These are phyloP conservation scores for Danionella cerebrum DNA, from an alignment of 2,113 vertebrate genomes.

Conservation along the genomic window DNA sequence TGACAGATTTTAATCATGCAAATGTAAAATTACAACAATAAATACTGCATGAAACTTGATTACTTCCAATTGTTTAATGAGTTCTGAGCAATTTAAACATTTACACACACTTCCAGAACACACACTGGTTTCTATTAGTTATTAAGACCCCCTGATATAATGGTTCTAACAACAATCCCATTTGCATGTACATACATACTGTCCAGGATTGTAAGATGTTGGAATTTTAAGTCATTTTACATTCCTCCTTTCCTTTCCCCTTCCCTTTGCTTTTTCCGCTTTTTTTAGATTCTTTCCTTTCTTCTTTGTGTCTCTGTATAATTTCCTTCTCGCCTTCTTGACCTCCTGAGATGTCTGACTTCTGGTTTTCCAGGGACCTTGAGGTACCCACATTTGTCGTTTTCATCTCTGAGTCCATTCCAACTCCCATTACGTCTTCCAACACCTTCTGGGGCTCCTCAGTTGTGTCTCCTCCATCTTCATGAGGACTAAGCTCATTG, in stretches of 20 bases:
- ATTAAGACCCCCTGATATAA: background rate
- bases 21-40: background rate
- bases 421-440: background rate
- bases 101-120: too few species aligned
- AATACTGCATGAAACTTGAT: too few species aligned
- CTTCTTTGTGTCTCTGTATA: constrained; percentile 45
- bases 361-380: background rate
- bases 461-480: background rate
- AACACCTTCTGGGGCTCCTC: background rate
- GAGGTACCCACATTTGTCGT: background rate
- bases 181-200: background rate
- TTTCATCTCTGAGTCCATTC: background rate
- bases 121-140: too few species aligned
- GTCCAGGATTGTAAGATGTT: background rate
- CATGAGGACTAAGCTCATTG: background rate
- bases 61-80: too few species aligned
- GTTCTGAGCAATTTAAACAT: too few species aligned
- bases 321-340: constrained; percentile 28
- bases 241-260: constrained; percentile 80
- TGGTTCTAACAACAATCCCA: background rate
- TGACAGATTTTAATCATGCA: background rate
- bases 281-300: constrained; percentile 48
- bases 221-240: constrained; percentile 66
- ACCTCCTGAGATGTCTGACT: background rate
- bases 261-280: constrained; percentile 58